Percentiles rank a stretch among this genome's conserved stretches.
phyloP scores from a whole-genome alignment of 2,797 vertebrate genomes.

The Chaetophractus vellerosus region DNA sequence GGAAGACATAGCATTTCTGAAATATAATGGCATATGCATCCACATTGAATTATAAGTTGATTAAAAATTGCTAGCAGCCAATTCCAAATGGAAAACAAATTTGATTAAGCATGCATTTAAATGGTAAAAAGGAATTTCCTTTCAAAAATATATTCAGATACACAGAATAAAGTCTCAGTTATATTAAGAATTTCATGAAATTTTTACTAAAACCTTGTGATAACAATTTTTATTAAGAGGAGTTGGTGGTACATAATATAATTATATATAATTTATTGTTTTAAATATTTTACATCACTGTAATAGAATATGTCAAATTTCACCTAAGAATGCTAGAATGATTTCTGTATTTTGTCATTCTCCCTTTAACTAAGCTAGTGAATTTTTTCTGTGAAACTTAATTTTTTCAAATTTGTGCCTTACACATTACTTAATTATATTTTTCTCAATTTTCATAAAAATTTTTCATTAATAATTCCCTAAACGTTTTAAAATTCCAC shows the following conservation, averaged over 20 bases:
- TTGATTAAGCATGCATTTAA: background rate
- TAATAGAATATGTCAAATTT: background rate
- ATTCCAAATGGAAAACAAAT: slow-evolving; percentile 49
- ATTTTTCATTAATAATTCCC: background rate
- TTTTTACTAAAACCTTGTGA: slow-evolving; percentile 55
- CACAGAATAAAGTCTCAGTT: slow-evolving; percentile 32
- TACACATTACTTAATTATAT: background rate
- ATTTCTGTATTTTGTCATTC: background rate
- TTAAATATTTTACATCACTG: background rate
- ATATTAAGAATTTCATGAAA: slow-evolving; percentile 46
- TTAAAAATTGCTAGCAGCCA: slow-evolving; percentile 49
- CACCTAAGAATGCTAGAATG: background rate
- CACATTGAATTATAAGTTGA: background rate
- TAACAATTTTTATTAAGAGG: background rate
- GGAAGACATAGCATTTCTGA: background rate
- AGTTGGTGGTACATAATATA: background rate
- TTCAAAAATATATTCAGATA: slow-evolving; percentile 51
- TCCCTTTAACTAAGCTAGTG: background rate
- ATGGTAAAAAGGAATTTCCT: background rate
- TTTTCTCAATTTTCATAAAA: background rate
- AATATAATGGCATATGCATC: background rate
- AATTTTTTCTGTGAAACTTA: background rate
- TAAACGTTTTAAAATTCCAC: background rate
- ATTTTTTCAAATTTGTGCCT: background rate
- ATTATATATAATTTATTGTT: background rate